Base-by-base conservation (phyloP, 2,797 vertebrate genomes). In the Intellagama lesueurii region DNA sequence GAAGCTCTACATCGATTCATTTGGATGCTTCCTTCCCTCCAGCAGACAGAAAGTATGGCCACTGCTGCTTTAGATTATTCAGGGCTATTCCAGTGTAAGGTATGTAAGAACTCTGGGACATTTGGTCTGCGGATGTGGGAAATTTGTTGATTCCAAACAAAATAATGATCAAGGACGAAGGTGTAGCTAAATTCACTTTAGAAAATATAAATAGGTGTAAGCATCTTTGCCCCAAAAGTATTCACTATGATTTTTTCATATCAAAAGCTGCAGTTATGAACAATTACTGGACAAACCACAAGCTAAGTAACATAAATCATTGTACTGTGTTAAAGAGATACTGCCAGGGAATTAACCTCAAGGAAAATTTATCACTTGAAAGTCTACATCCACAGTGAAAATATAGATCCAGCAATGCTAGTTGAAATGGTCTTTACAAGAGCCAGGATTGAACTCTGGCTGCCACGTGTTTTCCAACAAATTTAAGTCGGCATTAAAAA, bases 401-500 rank as follows among this genome's bases (percentile, higher is more conserved):
- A 77, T 86, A 56, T 44, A 49, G 44, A n/a, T 81, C 56, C 78
- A 85, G 52, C 11, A 17, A 87, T 60, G 16, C 35, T 32, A 85
- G 56, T 5, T 90, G 72, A 87, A 90, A 86, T 68, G 35, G 11
- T 78, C 60, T 66, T 24, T 64, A 52, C 28, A 82, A 68, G 47
- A 78, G 77, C 79, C 79, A 90, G 32, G 56, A 56, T 28, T 83
- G 64, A 86, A 68, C 28, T 19, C 44, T 82, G 32, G 85, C 0
- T 44, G 24, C 7, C 1, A 52, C 78, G 75, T 82, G 12, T 91
- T 92, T 91, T 93, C 19, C 76, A n/a, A 2, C 88, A 89, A 94
- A 94, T 94, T 94, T 93, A 88, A 87, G n/a, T 83, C 76, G 92
- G 94, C 97, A 97, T 97, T 97, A 97, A 96, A 97, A 97, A 97